Conservation (phyloP, 2,888 invertebrate genomes). For the Pachymerium ferrugineum region DNA sequence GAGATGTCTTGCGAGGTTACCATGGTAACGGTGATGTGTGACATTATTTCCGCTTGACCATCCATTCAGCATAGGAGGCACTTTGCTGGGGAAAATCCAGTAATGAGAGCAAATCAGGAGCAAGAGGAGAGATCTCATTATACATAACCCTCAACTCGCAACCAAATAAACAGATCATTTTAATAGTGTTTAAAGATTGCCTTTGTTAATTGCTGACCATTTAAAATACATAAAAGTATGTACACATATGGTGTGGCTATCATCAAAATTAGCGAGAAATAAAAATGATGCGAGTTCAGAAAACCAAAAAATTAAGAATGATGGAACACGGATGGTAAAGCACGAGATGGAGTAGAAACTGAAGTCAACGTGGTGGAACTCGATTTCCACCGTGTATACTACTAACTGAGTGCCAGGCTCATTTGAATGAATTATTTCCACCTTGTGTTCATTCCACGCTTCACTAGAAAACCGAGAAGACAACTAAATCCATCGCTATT, state of each 20-base stretch:
- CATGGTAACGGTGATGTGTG: slow-evolving; percentile 7
- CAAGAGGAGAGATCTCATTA: slow-evolving; percentile 10
- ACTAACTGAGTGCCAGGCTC: slow-evolving; percentile 22
- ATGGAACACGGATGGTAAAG: slow-evolving; percentile 7
- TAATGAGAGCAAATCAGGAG: slow-evolving; percentile 27
- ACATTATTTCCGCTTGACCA: slow-evolving; percentile 27
- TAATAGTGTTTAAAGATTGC: neutral
- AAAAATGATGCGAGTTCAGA: neutral
- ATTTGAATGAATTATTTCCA: slow-evolving; percentile 25
- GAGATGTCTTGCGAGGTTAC: slow-evolving; percentile 19
- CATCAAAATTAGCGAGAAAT: neutral
- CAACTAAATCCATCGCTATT: slow-evolving; percentile 24
- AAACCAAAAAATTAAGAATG: slow-evolving; percentile 24
- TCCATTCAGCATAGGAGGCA: slow-evolving; percentile 23
- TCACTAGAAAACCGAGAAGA: slow-evolving; percentile 14
- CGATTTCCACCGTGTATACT: slow-evolving; percentile 21
- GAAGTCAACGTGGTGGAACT: slow-evolving; percentile 19
- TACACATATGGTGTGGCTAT: neutral
- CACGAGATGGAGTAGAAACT: slow-evolving; percentile 22
- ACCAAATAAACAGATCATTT: slow-evolving; percentile 17
- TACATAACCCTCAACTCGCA: too few relatives aligned
- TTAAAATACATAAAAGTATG: neutral
- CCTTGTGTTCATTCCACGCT: slow-evolving; percentile 27
- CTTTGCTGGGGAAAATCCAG: slow-evolving; percentile 9
- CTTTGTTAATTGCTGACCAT: neutral